phyloP scores from a whole-genome alignment of 2,797 vertebrate genomes.

The Apogon hyalosoma region DNA sequence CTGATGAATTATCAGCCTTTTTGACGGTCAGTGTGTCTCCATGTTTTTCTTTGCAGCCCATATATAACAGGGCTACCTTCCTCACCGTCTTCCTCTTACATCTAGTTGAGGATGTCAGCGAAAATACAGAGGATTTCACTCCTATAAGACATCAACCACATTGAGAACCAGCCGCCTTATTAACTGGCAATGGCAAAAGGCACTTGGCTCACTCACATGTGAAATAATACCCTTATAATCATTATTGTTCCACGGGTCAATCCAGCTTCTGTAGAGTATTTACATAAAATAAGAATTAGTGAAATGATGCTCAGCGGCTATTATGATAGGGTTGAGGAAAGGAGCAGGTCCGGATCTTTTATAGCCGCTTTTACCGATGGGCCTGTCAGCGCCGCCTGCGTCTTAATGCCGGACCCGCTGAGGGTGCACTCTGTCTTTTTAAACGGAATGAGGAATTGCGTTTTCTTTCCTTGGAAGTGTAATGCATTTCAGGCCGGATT shows the following conservation, averaged over 20 bases:
- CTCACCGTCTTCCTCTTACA: no score
- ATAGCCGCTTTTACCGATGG: slow-evolving; percentile 50
- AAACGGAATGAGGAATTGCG: slow-evolving; percentile 93
- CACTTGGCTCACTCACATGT: slow-evolving; percentile 87
- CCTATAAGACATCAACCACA: slow-evolving; percentile 66
- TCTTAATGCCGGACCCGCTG: slow-evolving; percentile 90
- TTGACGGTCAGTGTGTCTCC: no score
- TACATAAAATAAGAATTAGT: slow-evolving; percentile 93
- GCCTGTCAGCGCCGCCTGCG: slow-evolving; percentile 86
- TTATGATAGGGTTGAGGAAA: slow-evolving; percentile 21
- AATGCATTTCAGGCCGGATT: slow-evolving; percentile 95
- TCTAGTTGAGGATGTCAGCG: slow-evolving; percentile 1
- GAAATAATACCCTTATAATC: slow-evolving; percentile 92
- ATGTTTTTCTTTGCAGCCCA: no score
- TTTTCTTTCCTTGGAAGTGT: slow-evolving; percentile 94
- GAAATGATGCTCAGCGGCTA: slow-evolving; percentile 81
- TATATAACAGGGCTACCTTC: no score
- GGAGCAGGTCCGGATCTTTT: slow-evolving; percentile 3
- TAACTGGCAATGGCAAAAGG: slow-evolving; percentile 87
- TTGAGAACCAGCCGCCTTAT: slow-evolving; percentile 90
- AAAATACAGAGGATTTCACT: background rate
- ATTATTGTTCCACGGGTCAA: slow-evolving; percentile 86
- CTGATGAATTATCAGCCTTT: no score
- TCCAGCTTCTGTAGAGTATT: slow-evolving; percentile 89
- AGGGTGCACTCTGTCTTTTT: slow-evolving; percentile 85